Evolutionary conservation across 2,113 vertebrate genomes (phyloP), one percentile per base, ranked within the genome.

Genomic region (Anarrhichthys ocellatus): DNA sequence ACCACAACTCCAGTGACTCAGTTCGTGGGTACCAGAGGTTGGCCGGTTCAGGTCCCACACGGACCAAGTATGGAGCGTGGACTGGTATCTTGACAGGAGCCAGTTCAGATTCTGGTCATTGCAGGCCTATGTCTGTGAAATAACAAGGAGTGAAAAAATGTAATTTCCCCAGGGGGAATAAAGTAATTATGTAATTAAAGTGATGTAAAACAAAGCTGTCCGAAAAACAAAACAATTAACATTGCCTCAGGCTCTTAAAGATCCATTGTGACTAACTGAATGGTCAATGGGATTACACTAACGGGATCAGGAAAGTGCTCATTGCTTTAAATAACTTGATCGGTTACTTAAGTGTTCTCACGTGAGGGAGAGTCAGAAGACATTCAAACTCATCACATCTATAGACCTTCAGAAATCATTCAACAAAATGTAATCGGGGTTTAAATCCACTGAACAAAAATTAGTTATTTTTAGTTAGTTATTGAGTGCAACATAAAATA

Each of bases 221-320:
- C n/a, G 54, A 36, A 10, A 64, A 54, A 62, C 64, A 54, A 40
- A 70, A 59, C 75, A 63, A 73, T 73, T 40, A 66, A 42, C 18
- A 9, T 17, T 10, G 7, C 52, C 65, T 27, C 52, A 46, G 20
- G 58, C 15, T 29, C 66, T 46, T 76, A 13, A 10, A 73, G 63
- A 72, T 68, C 59, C 32, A 54, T 69, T 62, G 69, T 9, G 44
- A 78, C 52, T 71, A 46, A 82, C 76, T 70, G 69, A 71, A 32
- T 11, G 36, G 32, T 54, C 46, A 44, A 22, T 42, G 38, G 75
- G 85, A 88, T 90, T 86, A 89, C n/a, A 44, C 73, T 86, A 80
- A 86, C 73, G 1, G 52, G 88, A 80, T 89, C 13, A 72, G 38
- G 61, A 38, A 59, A 78, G 46, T 27, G 48, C 64, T 69, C n/a